Base-by-base conservation (phyloP, 2,113 vertebrate species). In the Sterrhoptilus dennistouni region DNA sequence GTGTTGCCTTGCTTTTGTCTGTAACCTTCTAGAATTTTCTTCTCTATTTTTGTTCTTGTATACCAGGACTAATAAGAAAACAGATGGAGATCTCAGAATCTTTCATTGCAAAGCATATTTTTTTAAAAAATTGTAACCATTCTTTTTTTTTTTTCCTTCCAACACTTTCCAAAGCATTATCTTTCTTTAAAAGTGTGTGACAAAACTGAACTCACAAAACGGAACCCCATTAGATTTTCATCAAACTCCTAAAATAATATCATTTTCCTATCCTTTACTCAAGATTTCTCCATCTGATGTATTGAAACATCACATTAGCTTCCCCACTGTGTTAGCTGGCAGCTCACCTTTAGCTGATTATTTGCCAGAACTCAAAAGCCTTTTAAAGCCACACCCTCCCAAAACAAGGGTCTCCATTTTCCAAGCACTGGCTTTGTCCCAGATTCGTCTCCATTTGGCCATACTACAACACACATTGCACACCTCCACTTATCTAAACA, bases 41-140 rank as follows among this genome's bases (percentile, higher is more conserved):
- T 93, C 68, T 60, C 83, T 94, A 90, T 93, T 95, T 95, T 83
- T 66, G 68, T 87, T 83, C 69, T 63, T 71, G 16, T 63, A 78
- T 29, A 52, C 29, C 38, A 81, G 49, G 72, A 83, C 38, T 86
- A 94, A 88, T 86, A 88, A 94, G 88, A 92, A 96, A 90, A 93
- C 88, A 97, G 94, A 93, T 95, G 94, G 90, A 90, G 88, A 95
- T 81, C 76, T 90, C 59, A 81, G 76, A 94, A 81, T 86, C 54
- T 63, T 90, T 63, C 71, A 77, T 65, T 42, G 68, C 25, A 93
- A 86, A 88, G 8, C 5, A 4, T 65, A 71, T 86, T 80, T 74
- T n/a, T 1, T 4, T 6, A 36, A 84, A 91, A 80, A 61, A 76
- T 44, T 91, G 36, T 18, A 94, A 76, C 20, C 5, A 69, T 90